Conservation (phyloP, 2,888 invertebrate species). For the Spialia ferax region DNA sequence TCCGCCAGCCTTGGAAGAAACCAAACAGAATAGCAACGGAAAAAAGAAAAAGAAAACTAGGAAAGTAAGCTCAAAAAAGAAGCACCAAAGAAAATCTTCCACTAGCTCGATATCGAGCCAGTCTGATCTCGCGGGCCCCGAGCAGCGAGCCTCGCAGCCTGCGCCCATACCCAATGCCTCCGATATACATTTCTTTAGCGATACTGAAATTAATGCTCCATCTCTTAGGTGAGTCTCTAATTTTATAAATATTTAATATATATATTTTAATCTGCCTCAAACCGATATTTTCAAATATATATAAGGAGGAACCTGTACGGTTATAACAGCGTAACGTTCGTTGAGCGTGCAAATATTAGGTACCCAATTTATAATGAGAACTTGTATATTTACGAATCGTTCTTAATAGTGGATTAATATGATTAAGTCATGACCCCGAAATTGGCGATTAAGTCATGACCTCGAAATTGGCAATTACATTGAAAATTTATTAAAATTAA, state of each 20-base stretch:
- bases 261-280: neutral
- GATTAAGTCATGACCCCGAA: neutral
- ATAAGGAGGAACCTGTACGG: neutral
- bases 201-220: conserved; percentile 93
- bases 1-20: conserved; percentile 71
- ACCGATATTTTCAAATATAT: neutral
- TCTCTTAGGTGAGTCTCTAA: conserved; percentile 81
- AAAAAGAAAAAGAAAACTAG: conserved; percentile 93
- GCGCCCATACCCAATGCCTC: conserved; percentile 67
- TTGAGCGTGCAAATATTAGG: neutral
- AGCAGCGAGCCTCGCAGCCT: conserved; percentile 69
- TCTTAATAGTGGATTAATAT: too few relatives aligned
- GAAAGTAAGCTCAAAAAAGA: conserved; percentile 93
- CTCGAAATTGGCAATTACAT: neutral
- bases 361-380: neutral
- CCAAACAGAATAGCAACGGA: conserved; percentile 84
- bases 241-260: neutral
- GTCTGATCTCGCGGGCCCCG: conserved; percentile 81
- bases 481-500: neutral
- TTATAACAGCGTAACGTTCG: neutral
- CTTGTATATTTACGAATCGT: neutral
- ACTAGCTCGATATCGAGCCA: conserved; percentile 84
- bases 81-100: conserved; percentile 91
- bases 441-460: neutral
- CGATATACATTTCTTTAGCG: conserved; percentile 94